Base-by-base conservation (phyloP, 1,140 invertebrate species). In the Pararge aegeria region DNA sequence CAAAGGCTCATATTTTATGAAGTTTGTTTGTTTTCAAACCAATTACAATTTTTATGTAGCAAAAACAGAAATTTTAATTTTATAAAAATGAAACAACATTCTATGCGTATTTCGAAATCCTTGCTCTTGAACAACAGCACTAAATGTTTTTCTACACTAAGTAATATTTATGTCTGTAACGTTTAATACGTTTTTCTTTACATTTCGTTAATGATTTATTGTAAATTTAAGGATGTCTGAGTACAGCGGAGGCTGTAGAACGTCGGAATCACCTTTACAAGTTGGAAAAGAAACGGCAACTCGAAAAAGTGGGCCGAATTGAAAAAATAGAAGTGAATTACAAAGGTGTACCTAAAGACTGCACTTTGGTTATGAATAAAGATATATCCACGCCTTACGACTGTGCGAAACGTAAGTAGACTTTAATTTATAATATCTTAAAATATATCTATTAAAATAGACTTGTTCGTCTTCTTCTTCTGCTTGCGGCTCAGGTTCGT, bases 271-370 rank as follows among this genome's bases (percentile, higher is more conserved):
- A 94, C 40, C 68, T 98, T 5, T 99, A 98, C 76, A 90, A 93
- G n/a, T 75, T 93, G 53, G 97, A 99, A 83, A 93, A 94, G 70
- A 92, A 93, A 55, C 86, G 94, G 16, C 96, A 97, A 80, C 69
- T 80, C 29, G 90, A 93, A 34, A 82, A 92, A 5, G 90, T 98
- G 20, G 96, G 95, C 5, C 89, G 97, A 77, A 93, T 99, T 51
- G 96, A 98, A 77, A 99, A 99, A 91, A 97, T 99, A 55, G 92
- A 96, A 88, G 95, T 99, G 0, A 91, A 93, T 56, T 96, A 96
- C 81, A 89, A 93, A 55, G 96, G 95, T 0, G 73, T 92, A 3
- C 94, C 95, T 0, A 93, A 96, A 62, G 92, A 96, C 62, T 92
- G 93, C 16, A 94, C 92, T 2, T 83, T 99, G 29, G 80, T 96